Evolutionary conservation across 37 sponge, comb jelly and placozoan species (phyloP), one percentile per base, ranked within the genome.

Genomic region (Hexactinellida sp.): DNA sequence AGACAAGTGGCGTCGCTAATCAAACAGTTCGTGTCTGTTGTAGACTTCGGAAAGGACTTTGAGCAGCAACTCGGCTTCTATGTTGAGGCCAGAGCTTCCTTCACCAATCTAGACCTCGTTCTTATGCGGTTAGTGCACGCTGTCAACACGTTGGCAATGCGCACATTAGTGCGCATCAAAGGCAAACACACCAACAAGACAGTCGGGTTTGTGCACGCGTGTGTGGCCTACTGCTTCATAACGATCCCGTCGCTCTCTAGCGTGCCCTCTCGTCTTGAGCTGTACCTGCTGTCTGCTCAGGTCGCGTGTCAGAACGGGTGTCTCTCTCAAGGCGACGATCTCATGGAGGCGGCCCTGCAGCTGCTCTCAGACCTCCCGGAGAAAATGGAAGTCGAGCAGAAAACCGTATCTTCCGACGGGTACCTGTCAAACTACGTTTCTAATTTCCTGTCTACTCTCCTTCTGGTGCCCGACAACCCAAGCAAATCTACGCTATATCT

Each of bases 21-120:
- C 52, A 85, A 83, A 55, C 82, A 85, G 9, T 94, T 94, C 85
- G 24, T 93, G 23, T 36, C 82, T 36, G 82, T 92, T 91, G 88
- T 97, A 9, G 52, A 51, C 37, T 95, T 92, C 87, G 96, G 94
- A 25, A 86, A 84, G 38, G 94, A 95, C 85, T 94, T 98, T 92
- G 99, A 98, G 87, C 93, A 94, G 71, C 99, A 98, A 90, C 85
- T 98, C 30, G 90, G 89, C 47, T 95, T 98, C 91, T 98, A 87
- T 38, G 96, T 98, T 55, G 99, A 98, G 28, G 94, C 93, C 21
- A 87, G 99, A 34, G 91, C 92, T 1, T 54, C 85, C 37, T 98
- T 95, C 88, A 86, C 90, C 37, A 94, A 94, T 85, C 92, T 98
- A 32, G 96, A 98, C 82, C 63, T 84, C 19, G 91, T 95, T 34